Base-by-base conservation (phyloP, 2,113 vertebrate species). In the Podilymbus podiceps region DNA sequence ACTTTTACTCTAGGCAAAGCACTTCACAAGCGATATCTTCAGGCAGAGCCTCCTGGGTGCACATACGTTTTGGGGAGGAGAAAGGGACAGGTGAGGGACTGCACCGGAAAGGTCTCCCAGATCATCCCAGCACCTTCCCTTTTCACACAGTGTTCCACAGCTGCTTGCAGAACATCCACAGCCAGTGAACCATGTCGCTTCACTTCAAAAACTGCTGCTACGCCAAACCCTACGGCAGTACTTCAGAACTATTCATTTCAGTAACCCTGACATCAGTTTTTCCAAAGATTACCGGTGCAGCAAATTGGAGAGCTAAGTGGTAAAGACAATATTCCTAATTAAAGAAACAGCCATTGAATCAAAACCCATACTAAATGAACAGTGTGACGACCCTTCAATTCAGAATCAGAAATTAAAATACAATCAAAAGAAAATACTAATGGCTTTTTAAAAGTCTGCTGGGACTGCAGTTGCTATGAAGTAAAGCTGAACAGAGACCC, bases 201-300 rank as follows among this genome's bases (percentile, higher is more conserved):
- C 85, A 2, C 47, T 88, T 89, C 76, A 94, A 35, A 89, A 93
- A 56, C 56, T 7, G 7, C 81, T 76, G 85, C 75, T 76, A 28
- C 3, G 2, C 92, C 91, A 71, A 67, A 83, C 64, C 89, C 75
- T 82, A 56, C 5, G 24, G 79, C 77, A 88, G 46, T 15, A n/a
- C 84, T 88, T 72, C 86, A 78, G 31, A 93, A 63, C 56, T 28
- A 77, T 46, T 92, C 86, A 25, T 67, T 91, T 75, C 97, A 90
- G 80, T 53, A 82, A 46, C 72, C 56, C 91, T 95, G 81, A 85
- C 92, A 95, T 73, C 87, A 88, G 33, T 92, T 93, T 85, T 91
- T 91, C 89, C 82, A 68, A 82, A 86, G 55, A 62, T 47, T 44
- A 59, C 58, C 81, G 7, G 6, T 53, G 83, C 92, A 24, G 68